phyloP scores from a whole-genome alignment of 2,113 vertebrate species.

The Hucho hucho region DNA sequence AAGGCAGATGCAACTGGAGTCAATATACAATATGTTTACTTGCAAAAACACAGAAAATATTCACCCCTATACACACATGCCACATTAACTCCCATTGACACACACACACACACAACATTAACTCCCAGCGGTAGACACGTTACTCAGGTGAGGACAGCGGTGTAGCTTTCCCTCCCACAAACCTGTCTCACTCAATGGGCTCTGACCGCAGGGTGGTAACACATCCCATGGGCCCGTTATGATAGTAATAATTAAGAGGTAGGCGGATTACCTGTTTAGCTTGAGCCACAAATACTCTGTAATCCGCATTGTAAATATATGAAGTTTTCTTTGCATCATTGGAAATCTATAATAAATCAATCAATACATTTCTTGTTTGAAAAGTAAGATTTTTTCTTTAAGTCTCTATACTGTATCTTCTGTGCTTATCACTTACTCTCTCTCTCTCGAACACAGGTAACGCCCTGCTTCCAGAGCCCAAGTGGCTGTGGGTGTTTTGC shows the following conservation, averaged over 20 bases:
- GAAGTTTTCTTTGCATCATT: neutral
- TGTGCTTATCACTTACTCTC: too few species aligned
- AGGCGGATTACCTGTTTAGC: neutral
- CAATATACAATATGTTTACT: neutral
- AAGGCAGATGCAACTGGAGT: neutral
- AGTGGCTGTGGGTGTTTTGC: too few species aligned
- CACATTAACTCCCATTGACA: neutral
- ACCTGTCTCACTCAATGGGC: neutral
- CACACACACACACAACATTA: constrained; percentile 25
- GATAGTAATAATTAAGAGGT: neutral
- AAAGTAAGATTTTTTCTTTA: neutral
- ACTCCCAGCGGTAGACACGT: constrained; percentile 24
- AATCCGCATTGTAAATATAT: neutral
- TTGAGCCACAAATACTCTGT: neutral
- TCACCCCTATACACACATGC: neutral
- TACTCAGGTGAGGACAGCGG: constrained; percentile 26
- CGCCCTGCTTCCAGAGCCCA: too few species aligned
- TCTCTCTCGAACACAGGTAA: too few species aligned
- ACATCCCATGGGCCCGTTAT: neutral
- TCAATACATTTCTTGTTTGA: neutral
- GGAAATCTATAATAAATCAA: neutral
- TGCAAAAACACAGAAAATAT: neutral
- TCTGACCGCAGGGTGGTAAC: neutral
- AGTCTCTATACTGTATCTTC: too few species aligned
- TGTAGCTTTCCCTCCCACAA: neutral